Evolutionary conservation across 1,140 invertebrate species (phyloP).

Genomic region (Leucophenga varia): DNA sequence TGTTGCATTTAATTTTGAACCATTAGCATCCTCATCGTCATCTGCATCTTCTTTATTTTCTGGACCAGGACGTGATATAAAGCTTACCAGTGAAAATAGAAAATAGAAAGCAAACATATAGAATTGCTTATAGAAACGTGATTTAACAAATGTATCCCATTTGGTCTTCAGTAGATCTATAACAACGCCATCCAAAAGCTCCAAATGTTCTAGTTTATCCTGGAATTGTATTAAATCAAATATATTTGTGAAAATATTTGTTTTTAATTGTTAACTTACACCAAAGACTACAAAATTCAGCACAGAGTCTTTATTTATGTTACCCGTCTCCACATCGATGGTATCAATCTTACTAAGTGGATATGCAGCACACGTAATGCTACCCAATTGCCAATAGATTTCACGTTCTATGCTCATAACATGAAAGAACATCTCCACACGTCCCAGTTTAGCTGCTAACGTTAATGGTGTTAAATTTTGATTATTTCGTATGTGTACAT

Average conservation of each 20-base stretch:
- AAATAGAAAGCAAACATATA: slow-evolving; percentile 89
- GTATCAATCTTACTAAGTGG: slow-evolving; percentile 95
- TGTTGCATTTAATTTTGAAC: no score
- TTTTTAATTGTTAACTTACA: slow-evolving; percentile 61
- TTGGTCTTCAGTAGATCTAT: slow-evolving; percentile 94
- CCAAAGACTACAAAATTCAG: slow-evolving; percentile 98
- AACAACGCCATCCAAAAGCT: slow-evolving; percentile 92
- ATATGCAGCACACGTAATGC: slow-evolving; percentile 95
- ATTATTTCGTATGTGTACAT: slow-evolving; percentile 81
- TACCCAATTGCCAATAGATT: slow-evolving; percentile 95
- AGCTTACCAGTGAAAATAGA: slow-evolving; percentile 80
- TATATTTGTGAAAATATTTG: no score
- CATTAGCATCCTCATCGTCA: slow-evolving; percentile 31
- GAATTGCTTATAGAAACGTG: slow-evolving; percentile 91
- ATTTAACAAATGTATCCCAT: slow-evolving; percentile 97
- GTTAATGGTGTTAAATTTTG: slow-evolving; percentile 90
- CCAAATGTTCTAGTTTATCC: slow-evolving; percentile 93
- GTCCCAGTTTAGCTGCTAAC: slow-evolving; percentile 87
- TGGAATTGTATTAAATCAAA: no score
- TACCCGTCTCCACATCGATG: slow-evolving; percentile 86
- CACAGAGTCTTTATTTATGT: slow-evolving; percentile 90
- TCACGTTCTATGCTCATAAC: slow-evolving; percentile 92
- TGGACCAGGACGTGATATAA: slow-evolving; percentile 81
- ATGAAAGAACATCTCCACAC: slow-evolving; percentile 93
- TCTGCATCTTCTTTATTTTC: slow-evolving; percentile 41